Base-by-base conservation (phyloP, 1,140 invertebrate genomes). In the Brachionus paranguensis region DNA sequence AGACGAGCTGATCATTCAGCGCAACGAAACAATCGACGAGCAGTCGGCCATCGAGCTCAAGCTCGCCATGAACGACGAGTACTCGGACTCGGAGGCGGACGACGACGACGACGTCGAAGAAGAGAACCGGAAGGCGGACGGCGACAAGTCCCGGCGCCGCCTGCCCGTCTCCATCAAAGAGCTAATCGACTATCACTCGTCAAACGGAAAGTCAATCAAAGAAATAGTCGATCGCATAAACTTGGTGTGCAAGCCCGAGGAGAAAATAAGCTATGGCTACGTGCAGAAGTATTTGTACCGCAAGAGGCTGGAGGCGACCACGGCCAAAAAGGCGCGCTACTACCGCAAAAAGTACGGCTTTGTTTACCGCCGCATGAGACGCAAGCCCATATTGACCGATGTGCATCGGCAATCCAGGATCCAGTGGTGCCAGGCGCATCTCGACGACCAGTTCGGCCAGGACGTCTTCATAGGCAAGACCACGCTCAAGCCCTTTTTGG, bases 291-390 rank as follows among this genome's bases (percentile, higher is more conserved):
- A 81, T 33, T 81, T 81, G 29, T 81, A 81, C 33, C 20, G 78
- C 7, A 81, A 81, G 64, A 64, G 60, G 27, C 43, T 81, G 7
- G 78, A 81, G 33, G 78, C 78, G 8, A 81, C 78, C 2, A 81
- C 78, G 12, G 78, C 78, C 20, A 81, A 81, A 47, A 81, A 81
- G 12, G 78, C 78, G 8, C 12, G 78, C 8, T 81, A 81, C 27
- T 81, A 81, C 27, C 20, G 78, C 11, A 81, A 81, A 68, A 81
- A 81, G 27, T 81, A 81, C 27, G 78, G 78, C 24, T 81, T 81
- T 64, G 78, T 81, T 0, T 81, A 81, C 27, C 78, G 78, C 0
- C 7, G 78, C 60, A 81, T 81, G 78, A 81, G 78, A 47, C 29
- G 78, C 20, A 81, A 81, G 43, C 78, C 78, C 11, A 68, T 81